phyloP scores from a whole-genome alignment of 1,140 invertebrate genomes.

The Lanistes nyassanus region DNA sequence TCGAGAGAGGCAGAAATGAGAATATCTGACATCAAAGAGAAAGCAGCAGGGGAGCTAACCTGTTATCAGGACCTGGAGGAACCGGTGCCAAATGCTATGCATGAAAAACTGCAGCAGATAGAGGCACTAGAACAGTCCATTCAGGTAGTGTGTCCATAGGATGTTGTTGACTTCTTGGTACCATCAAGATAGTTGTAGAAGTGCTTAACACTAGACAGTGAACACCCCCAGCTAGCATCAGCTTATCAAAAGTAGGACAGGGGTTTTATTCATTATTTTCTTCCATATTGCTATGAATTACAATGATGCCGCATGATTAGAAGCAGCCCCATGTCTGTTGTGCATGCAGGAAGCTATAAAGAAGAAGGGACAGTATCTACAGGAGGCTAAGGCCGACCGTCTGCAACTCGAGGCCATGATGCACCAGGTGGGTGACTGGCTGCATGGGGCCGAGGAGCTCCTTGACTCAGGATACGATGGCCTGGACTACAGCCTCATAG shows the following conservation, averaged over 20 bases:
- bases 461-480: slow-evolving; percentile 83
- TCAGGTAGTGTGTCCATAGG: slow-evolving; percentile 36
- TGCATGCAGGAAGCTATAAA: slow-evolving; percentile 68
- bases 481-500: slow-evolving; percentile 83
- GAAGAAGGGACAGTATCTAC: slow-evolving; percentile 82
- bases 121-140: slow-evolving; percentile 70
- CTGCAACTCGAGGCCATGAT: slow-evolving; percentile 72
- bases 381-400: slow-evolving; percentile 68
- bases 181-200: background rate
- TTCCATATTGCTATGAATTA: background rate
- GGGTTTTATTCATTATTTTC: background rate
- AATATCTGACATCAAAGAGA: slow-evolving; percentile 44
- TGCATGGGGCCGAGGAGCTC: slow-evolving; percentile 82
- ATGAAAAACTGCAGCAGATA: slow-evolving; percentile 54
- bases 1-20: slow-evolving; percentile 75
- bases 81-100: slow-evolving; percentile 43
- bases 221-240: no score
- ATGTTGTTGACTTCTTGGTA: background rate
- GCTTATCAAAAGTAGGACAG: background rate
- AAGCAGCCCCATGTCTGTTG: background rate
- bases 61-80: slow-evolving; percentile 51
- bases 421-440: slow-evolving; percentile 82
- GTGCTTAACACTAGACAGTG: background rate
- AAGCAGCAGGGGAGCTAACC: slow-evolving; percentile 41
- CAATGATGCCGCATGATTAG: background rate